These are phyloP conservation scores for Argya squamiceps DNA, from an alignment of 2,797 vertebrate genomes.

Conservation along the genomic window DNA sequence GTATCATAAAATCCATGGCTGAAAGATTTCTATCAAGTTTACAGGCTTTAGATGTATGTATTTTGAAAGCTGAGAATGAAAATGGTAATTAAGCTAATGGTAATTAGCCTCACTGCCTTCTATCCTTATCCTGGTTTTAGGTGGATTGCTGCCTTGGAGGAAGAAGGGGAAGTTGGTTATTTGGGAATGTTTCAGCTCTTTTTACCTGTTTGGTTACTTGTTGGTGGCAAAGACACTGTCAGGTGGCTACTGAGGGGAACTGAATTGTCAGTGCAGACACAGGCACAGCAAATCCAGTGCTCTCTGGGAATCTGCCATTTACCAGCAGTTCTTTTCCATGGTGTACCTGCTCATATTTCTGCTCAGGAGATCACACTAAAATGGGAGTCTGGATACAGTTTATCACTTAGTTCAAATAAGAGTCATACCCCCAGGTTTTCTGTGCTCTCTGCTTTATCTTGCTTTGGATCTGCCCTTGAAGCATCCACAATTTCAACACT, in stretches of 20 bases:
- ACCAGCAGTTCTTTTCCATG: background rate
- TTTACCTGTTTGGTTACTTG: background rate
- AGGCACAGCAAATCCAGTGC: background rate
- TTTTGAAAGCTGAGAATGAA: background rate
- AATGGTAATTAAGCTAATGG: background rate
- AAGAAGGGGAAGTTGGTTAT: background rate
- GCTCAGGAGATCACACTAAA: background rate
- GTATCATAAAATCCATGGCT: background rate
- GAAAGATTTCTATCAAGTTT: background rate
- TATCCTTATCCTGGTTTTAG: background rate
- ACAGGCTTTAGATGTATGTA: background rate
- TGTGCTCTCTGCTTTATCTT: background rate
- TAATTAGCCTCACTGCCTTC: background rate
- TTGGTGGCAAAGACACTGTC: background rate
- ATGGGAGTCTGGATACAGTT: background rate
- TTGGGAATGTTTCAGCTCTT: background rate
- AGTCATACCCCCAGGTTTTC: background rate
- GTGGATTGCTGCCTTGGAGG: background rate
- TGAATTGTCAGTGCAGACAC: background rate
- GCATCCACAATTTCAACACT: background rate
- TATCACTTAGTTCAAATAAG: background rate
- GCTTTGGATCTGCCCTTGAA: background rate
- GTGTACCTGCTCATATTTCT: background rate
- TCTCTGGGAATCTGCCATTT: background rate
- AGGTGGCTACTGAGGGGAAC: fast-evolving